Evolutionary conservation across 2,888 invertebrate genomes (phyloP).

Genomic region (Tetropium fuscum): DNA sequence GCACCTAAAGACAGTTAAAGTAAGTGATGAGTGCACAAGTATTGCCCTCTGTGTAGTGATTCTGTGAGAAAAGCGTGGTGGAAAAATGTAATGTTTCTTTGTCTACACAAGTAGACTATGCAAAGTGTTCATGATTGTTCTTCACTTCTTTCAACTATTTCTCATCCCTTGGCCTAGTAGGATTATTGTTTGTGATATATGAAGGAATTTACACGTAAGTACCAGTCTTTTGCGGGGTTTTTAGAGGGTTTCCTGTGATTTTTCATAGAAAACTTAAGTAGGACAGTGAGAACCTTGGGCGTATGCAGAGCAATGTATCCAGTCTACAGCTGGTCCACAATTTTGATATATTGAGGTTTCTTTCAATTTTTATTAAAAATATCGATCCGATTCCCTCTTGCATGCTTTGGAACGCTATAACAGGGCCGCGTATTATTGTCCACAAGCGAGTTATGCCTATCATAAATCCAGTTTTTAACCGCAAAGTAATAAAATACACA

Average conservation of each 20-base stretch:
- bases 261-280: conserved; percentile 59
- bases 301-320: conserved; percentile 60
- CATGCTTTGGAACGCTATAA: conserved; percentile 35
- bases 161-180: conserved; percentile 39
- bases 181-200: conserved; percentile 46
- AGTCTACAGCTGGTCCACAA: conserved; percentile 60
- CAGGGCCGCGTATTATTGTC: conserved; percentile 32
- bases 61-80: conserved; percentile 54
- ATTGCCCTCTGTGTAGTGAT: conserved; percentile 43
- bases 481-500: conserved; percentile 33
- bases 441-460: conserved; percentile 31
- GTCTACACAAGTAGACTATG: conserved; percentile 59
- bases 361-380: conserved; percentile 61
- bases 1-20: conserved; percentile 41
- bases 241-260: conserved; percentile 35
- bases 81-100: conserved; percentile 65
- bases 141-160: conserved; percentile 49
- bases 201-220: conserved; percentile 48
- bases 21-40: conserved; percentile 40
- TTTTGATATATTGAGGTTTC: conserved; percentile 62
- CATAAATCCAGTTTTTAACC: conserved; percentile 36
- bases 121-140: conserved; percentile 56
- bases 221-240: conserved; percentile 30
- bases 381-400: conserved; percentile 52
- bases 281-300: conserved; percentile 62